Evolutionary conservation across 1,140 invertebrate species (phyloP), one percentile per base, ranked within the genome.

Genomic region (Hyles euphorbiae): DNA sequence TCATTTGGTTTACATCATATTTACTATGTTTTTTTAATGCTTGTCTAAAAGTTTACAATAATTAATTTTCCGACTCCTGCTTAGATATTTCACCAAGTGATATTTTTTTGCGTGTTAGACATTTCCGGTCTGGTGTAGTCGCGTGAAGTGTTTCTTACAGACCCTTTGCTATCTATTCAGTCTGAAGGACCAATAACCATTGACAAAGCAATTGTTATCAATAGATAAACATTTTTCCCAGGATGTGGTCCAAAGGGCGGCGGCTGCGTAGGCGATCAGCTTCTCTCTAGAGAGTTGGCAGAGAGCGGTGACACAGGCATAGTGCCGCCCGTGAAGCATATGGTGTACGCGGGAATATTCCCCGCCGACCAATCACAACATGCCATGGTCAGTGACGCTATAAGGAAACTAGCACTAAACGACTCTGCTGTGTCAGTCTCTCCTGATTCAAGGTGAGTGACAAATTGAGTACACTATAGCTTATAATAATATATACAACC

Each of bases 281-380:
- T 90, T 6, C 11, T 89, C 2, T 81, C 81, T 5, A 60, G 66
- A 33, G 76, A 84, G 12, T 61, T 78, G 56, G 72, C 53, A 9
- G 71, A 78, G 11, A 67, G n/a, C 49, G 67, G 56, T 8, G 67
- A 73, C 47, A 52, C 58, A 9, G 60, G 67, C 3, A 58, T 64
- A 34, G 64, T 74, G 0, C 73, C 80, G 6, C 69, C 72, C 40
- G 74, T 87, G 0, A 67, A 96, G 78, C 95, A 98, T 9, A 97
- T 99, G 93, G 97, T 99, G 5, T 99, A 95, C 90, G 96, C 97
- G 66, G 98, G 98, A 0, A 91, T 99, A 53, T 99, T 95, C 89
- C 98, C 98, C 1, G 90, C 94, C 44, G 96, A 99, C 86, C 95
- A 98, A 75, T 95, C 96, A 3, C 94, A 98, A 74, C 94, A 95